Evolutionary conservation across 2,888 invertebrate species (phyloP), one percentile per base, ranked within the genome.

Genomic region (Eupithecia centaureata): DNA sequence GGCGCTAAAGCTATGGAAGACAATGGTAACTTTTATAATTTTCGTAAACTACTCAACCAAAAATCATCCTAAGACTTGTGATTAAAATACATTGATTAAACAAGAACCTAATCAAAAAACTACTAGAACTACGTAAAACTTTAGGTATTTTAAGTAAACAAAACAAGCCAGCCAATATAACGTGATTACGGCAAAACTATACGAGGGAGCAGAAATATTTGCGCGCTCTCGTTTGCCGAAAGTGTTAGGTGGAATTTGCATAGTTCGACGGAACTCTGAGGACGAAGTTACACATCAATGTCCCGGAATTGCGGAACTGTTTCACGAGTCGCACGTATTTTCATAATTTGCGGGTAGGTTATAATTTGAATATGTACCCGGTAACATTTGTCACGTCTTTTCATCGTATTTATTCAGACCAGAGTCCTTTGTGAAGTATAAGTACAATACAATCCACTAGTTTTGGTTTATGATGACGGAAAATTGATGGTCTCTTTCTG

Each of bases 161-260:
- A 60, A 60, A 60, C 60, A 47, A 60, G 27, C 42, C 38, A 42
- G 42, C 42, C 60, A 60, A 42, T 52, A 52, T 51, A 71, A 64
- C 64, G 62, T 30, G 62, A 60, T 66, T 59, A 68, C 61, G 62
- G 61, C 66, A 63, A 25, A 67, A 68, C 65, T 65, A 61, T 66
- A 59, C 65, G 65, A 38, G 70, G 59, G 67, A 67, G 51, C 61
- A 73, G 77, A 80, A 78, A 82, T 82, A 83, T 83, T 84, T 82
- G 82, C 77, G 76, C 82, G 82, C 79, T 80, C 83, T 82, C 83
- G 86, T 85, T 85, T 85, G 84, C 80, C 74, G 80, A 82, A 86
- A 86, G 85, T 86, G 87, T 87, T 87, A 86, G 84, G 83, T 85
- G 82, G 86, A 87, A 89, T 89, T 88, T 89, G 85, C 88, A 89